These are phyloP conservation scores for Orthosia gothica DNA, from an alignment of 2,888 invertebrate genomes.

Conservation along the genomic window DNA sequence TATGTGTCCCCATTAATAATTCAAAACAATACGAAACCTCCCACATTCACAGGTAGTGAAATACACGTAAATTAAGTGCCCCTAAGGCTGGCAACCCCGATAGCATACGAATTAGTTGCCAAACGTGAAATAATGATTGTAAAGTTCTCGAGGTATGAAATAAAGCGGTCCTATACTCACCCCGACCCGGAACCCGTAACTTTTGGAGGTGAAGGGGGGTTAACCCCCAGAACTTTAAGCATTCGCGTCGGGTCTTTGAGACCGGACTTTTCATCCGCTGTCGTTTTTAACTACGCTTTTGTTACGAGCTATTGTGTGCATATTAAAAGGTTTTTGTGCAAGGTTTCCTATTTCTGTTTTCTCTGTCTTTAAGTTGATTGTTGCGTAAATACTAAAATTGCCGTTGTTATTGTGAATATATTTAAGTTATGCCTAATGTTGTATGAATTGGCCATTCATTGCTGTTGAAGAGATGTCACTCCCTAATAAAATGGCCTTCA, in stretches of 20 bases:
- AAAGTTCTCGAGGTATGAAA: slow-evolving; percentile 63
- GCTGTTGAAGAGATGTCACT: background rate
- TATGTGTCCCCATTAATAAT: slow-evolving; percentile 13
- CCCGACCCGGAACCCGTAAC: slow-evolving; percentile 55
- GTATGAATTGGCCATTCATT: slow-evolving; percentile 1
- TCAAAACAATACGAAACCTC: slow-evolving; percentile 41
- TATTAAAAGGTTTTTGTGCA: slow-evolving; percentile 15
- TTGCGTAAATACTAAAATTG: slow-evolving; percentile 17
- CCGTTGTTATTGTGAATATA: slow-evolving; percentile 6
- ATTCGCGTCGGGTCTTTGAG: slow-evolving; percentile 52
- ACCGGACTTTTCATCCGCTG: slow-evolving; percentile 50
- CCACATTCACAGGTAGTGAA: slow-evolving; percentile 49
- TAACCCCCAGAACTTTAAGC: slow-evolving; percentile 50
- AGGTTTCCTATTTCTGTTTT: background rate
- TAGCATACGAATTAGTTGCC: slow-evolving; percentile 62
- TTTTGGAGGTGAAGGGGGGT: slow-evolving; percentile 40
- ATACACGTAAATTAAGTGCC: slow-evolving; percentile 46
- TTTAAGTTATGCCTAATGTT: slow-evolving; percentile 27
- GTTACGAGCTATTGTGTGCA: slow-evolving; percentile 37
- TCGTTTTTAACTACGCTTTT: slow-evolving; percentile 54
- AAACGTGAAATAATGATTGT: slow-evolving; percentile 64
- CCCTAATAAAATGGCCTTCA: background rate
- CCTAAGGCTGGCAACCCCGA: slow-evolving; percentile 33
- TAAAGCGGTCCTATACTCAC: slow-evolving; percentile 50
- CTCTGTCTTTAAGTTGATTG: slow-evolving; percentile 12